These are phyloP conservation scores for Sus scrofa DNA, from an alignment of 2,113 vertebrate species.

Conservation along the genomic window T2T-Sscrofa CM000829.6:51062501-51063000, in stretches of 20 bases:
- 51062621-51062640: not conserved
- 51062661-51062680: not conserved
- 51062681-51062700: not conserved
- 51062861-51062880: not conserved
- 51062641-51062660: not conserved
- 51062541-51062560: not conserved
- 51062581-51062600: not conserved
- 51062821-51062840: not conserved
- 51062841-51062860: not conserved
- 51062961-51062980: not conserved
- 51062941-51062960: not conserved
- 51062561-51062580: not conserved
- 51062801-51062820: not conserved
- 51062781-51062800: not conserved
- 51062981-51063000: not conserved
- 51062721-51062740: not conserved
- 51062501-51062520: not conserved
- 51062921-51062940: not conserved
- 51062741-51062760: not conserved
- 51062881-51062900: not conserved
- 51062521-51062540: not conserved
- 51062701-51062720: not conserved
- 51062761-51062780: not conserved
- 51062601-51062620: not conserved
- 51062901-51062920: not conserved